phyloP scores from a whole-genome alignment of 2,888 invertebrate genomes.

The Timema podura region DNA sequence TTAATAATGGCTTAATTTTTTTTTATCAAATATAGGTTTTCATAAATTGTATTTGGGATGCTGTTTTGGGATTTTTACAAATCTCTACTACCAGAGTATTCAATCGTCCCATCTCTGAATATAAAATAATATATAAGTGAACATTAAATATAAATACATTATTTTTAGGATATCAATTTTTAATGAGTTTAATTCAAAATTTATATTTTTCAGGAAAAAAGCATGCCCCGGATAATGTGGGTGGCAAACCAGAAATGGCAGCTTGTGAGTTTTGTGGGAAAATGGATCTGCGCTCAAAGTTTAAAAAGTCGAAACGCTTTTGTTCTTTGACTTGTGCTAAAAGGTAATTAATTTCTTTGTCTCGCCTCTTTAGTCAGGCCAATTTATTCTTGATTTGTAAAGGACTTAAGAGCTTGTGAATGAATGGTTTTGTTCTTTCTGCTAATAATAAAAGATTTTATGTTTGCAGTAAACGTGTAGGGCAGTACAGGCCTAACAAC shows the following conservation, averaged over 20 bases:
- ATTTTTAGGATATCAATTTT: too few relatives aligned
- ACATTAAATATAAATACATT: too few relatives aligned
- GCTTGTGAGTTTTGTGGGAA: conserved; percentile 75
- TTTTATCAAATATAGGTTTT: too few relatives aligned
- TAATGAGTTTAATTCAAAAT: too few relatives aligned
- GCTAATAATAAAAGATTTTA: not conserved
- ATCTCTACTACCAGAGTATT: too few relatives aligned
- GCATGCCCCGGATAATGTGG: conserved; percentile 38
- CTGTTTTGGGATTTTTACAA: not conserved
- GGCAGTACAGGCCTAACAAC: conserved; percentile 38
- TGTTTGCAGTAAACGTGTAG: conserved; percentile 42
- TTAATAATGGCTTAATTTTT: too few relatives aligned
- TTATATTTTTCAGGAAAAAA: conserved; percentile 44
- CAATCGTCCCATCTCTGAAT: too few relatives aligned
- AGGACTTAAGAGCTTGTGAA: not conserved
- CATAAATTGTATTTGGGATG: not conserved
- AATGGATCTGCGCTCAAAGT: conserved; percentile 57
- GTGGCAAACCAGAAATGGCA: conserved; percentile 47
- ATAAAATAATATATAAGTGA: too few relatives aligned
- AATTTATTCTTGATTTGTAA: not conserved
- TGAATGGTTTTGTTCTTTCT: not conserved
- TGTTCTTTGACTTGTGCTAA: conserved; percentile 71
- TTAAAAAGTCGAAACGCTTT: conserved; percentile 71
- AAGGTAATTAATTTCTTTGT: conserved; percentile 45
- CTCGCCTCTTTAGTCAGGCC: not conserved